Evolutionary conservation across 2,113 vertebrate genomes (phyloP), one percentile per base, ranked within the genome.

Genomic region (Gallinago paraguaiae): DNA sequence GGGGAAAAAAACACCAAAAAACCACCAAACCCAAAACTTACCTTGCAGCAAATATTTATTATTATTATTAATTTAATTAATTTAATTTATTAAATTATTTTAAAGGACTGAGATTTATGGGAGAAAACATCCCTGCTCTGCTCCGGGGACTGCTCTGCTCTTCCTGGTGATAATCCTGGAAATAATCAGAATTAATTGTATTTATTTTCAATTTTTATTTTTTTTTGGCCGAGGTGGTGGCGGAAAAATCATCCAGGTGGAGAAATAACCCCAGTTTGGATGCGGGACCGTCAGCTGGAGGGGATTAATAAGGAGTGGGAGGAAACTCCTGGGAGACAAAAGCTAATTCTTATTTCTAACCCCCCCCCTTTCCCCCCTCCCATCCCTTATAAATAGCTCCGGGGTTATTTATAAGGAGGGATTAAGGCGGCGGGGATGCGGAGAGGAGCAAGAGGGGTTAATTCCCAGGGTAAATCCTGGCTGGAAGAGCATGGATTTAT

Each of bases 61-160:
- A 39, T 39, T 39, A 17, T 43, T 41, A 35, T 39, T 39, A 39
- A 39, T 39, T 39, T 39, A 39, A 39, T 39, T 39, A 39, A 39
- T 39, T 39, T 39, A 39, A 39, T 39, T 39, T 39, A 39, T 39
- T 39, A 39, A 11, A 39, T 76, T 33, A 7, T 45, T 74, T 74
- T 30, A 43, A 45, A 45, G 30, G 53, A 18, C 2, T 50, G 74
- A 6, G 35, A 16, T 74, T 17, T 30, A 24, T 16, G 41, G 63
- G 33, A 19, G 18, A 24, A 79, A 48, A 16, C 18, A 14, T 24
- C 57, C 13, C 41, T 23, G 33, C 25, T 51, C 39, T 39, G 23
- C 31, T 31, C 27, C 4, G 19, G 13, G 67, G 43, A 57, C 43
- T 0, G 2, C 1, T 2, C 43, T 1, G 4, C 48, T 25, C 27